Evolutionary conservation across 2,888 invertebrate species (phyloP).

Genomic region (Hetaerina titia): DNA sequence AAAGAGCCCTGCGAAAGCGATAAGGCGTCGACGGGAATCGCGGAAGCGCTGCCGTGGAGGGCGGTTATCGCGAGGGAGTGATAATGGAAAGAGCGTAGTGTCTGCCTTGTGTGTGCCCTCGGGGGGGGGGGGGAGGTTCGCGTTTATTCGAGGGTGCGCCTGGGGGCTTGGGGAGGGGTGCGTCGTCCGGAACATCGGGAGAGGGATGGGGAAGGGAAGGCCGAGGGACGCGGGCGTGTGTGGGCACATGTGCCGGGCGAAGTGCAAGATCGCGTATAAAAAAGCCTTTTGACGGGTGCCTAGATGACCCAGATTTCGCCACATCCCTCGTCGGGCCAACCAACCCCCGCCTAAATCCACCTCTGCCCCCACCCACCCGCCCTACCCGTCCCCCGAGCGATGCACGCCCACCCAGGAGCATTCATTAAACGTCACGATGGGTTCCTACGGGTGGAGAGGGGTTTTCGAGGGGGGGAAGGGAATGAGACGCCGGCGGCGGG

Average conservation of each 20-base stretch:
- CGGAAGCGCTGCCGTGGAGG: neutral
- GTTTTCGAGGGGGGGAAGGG: neutral
- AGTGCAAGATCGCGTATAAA: neutral
- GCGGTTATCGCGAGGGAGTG: neutral
- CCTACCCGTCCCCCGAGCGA: neutral
- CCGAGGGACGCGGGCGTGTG: neutral
- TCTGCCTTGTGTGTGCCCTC: neutral
- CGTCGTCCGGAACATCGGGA: neutral
- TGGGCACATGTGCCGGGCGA: no score
- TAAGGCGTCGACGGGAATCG: neutral
- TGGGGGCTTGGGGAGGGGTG: neutral
- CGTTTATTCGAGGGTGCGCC: neutral
- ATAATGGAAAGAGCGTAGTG: neutral
- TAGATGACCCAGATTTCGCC: conserved; percentile 53
- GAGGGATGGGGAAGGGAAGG: neutral
- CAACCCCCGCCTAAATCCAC: neutral
- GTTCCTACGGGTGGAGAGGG: neutral
- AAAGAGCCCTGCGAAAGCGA: neutral
- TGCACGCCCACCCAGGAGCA: conserved; percentile 14
- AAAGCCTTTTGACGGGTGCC: conserved; percentile 45
- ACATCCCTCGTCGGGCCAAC: neutral
- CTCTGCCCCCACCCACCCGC: neutral
- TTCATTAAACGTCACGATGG: conserved; percentile 48
- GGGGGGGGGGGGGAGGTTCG: neutral
- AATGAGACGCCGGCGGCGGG: neutral